A percentile compares a stretch with the other conserved stretches of the same genome.
Conservation (phyloP, 2,797 vertebrate genomes). For the Halcyon badia region DNA sequence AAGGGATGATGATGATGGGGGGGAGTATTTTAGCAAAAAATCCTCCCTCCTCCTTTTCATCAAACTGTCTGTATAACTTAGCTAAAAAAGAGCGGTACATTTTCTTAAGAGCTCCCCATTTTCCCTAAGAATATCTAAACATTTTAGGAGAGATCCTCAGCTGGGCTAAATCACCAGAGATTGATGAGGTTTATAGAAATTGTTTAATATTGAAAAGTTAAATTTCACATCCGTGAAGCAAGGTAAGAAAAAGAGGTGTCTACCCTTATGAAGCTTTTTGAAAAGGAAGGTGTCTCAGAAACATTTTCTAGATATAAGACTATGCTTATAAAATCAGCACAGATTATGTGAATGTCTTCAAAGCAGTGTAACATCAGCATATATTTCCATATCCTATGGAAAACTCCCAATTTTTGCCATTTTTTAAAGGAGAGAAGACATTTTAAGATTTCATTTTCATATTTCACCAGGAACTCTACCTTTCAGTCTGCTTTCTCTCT, state of each 20-base stretch:
- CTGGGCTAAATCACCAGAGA: not conserved
- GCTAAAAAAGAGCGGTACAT: not conserved
- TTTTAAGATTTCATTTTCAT: not conserved
- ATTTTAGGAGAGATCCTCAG: not conserved
- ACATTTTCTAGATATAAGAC: not conserved
- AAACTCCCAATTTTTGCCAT: not conserved
- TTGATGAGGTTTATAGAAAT: not conserved
- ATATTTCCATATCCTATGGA: not conserved
- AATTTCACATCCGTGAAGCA: not conserved
- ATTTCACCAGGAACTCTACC: not conserved
- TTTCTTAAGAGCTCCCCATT: not conserved
- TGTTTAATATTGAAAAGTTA: not conserved
- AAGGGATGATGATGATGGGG: not conserved
- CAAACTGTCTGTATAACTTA: not conserved
- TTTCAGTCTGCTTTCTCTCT: not conserved
- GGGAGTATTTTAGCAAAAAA: conserved; percentile 17
- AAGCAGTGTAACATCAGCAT: not conserved
- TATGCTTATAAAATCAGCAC: not conserved
- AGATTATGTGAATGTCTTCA: not conserved
- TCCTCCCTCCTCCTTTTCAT: not conserved
- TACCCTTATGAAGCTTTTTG: not conserved
- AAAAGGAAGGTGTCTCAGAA: not conserved
- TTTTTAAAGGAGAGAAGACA: not conserved
- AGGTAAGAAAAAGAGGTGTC: not conserved
- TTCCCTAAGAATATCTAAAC: not conserved